These are phyloP conservation scores for Caretta caretta DNA, from an alignment of 2,113 vertebrate genomes.

Conservation along the genomic window DNA sequence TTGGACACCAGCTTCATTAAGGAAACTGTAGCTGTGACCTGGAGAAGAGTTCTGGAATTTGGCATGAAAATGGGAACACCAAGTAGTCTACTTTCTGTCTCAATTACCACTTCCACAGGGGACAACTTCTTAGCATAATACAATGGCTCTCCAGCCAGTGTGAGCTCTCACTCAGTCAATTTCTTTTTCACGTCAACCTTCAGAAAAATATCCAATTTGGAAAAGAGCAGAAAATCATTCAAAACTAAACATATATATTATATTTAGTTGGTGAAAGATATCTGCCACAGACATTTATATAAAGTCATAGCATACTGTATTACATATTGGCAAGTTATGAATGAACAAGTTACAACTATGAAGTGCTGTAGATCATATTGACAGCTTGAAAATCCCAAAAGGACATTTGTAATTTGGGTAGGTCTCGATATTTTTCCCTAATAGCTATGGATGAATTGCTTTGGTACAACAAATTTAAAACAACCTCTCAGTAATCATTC, in stretches of 20 bases:
- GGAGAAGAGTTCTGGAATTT: not conserved
- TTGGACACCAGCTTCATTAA: not conserved
- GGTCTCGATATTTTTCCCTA: not conserved
- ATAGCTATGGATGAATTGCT: not conserved
- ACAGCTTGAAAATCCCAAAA: not conserved
- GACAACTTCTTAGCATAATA: not conserved
- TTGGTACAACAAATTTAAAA: not conserved
- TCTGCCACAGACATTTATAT: not conserved
- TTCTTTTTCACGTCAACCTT: not conserved
- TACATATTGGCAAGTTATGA: not conserved
- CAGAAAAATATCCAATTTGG: not conserved
- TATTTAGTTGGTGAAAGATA: not conserved
- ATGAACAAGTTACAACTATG: not conserved
- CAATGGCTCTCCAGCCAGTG: not conserved
- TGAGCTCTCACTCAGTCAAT: not conserved
- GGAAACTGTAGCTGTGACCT: not conserved
- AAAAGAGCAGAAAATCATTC: not conserved
- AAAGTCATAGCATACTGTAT: not conserved
- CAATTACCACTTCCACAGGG: constrained; percentile 31
- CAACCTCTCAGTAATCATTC: not conserved
- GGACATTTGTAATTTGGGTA: constrained; percentile 5
- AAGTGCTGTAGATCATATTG: not conserved
- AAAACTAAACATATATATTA: not conserved
- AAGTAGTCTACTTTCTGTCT: constrained; percentile 5
- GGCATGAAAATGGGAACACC: not conserved